These are phyloP conservation scores for Montifringilla adamsi DNA, from an alignment of 2,113 vertebrate genomes.

Conservation along the genomic window DNA sequence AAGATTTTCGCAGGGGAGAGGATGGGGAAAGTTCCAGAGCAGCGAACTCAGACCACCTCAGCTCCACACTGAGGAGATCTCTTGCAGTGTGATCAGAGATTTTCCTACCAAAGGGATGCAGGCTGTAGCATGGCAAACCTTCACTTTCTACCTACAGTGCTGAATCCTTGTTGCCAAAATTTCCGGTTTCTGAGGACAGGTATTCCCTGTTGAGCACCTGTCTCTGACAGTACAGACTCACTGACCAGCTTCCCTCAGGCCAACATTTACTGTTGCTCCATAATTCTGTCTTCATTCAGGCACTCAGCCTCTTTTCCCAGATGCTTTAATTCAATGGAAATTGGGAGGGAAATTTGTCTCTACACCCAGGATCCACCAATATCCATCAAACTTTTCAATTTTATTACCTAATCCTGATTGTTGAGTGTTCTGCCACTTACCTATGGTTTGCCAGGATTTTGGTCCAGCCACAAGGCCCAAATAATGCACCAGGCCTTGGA, in stretches of 20 bases:
- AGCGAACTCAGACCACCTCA: not conserved
- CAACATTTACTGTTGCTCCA: not conserved
- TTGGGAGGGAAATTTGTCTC: slow-evolving; percentile 2
- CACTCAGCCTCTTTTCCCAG: not conserved
- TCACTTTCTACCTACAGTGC: not conserved
- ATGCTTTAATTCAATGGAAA: slow-evolving; percentile 1
- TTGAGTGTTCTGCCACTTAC: not conserved
- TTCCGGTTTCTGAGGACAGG: not conserved
- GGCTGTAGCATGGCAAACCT: not conserved
- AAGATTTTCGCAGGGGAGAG: not conserved
- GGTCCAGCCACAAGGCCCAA: not conserved
- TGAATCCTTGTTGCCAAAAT: not conserved
- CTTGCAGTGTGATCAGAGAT: no score
- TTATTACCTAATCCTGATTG: slow-evolving; percentile 23
- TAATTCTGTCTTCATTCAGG: not conserved
- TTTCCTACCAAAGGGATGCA: not conserved
- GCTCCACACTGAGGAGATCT: not conserved
- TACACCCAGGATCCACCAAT: not conserved
- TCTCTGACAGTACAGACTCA: not conserved
- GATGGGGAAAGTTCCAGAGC: not conserved
- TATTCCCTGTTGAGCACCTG: not conserved
- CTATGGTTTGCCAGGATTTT: not conserved
- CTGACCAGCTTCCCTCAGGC: not conserved
- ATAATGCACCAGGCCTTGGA: not conserved
- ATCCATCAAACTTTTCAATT: not conserved